phyloP scores from a whole-genome alignment of 2,797 vertebrate genomes.

The Xiphophorus birchmanni region DNA sequence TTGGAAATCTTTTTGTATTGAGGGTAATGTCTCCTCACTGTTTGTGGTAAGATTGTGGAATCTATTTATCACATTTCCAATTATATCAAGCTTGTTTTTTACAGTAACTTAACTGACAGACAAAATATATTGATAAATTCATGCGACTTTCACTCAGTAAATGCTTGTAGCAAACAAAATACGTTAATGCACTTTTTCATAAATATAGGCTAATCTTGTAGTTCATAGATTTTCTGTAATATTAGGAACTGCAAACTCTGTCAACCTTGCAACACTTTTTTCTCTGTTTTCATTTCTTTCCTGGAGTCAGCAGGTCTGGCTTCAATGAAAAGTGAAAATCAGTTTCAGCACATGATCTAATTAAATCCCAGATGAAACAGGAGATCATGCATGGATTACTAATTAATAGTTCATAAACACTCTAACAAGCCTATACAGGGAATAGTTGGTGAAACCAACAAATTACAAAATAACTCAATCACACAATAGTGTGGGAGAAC shows the following conservation, averaged over 20 bases:
- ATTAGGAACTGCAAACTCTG: background rate
- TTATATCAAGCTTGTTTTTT: background rate
- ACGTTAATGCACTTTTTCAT: background rate
- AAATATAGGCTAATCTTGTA: background rate
- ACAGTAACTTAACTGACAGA: background rate
- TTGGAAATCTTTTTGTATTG: background rate
- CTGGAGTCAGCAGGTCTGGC: background rate
- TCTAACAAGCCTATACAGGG: background rate
- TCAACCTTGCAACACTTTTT: background rate
- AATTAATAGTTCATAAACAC: background rate
- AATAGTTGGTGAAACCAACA: background rate
- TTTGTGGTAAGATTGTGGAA: background rate
- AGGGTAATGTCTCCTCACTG: background rate
- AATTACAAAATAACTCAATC: background rate
- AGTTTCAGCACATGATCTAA: background rate
- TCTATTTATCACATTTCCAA: background rate
- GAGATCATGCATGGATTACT: background rate
- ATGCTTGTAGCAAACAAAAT: background rate
- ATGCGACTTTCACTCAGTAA: background rate
- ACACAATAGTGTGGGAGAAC: slow-evolving; percentile 1
- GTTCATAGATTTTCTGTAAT: background rate
- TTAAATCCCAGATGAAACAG: background rate
- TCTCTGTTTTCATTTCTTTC: background rate
- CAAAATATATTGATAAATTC: background rate
- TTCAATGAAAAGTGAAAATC: background rate